These are phyloP conservation scores for Phataginus tetradactyla DNA, from an alignment of 2,797 vertebrate genomes.

Conservation along the genomic window DNA sequence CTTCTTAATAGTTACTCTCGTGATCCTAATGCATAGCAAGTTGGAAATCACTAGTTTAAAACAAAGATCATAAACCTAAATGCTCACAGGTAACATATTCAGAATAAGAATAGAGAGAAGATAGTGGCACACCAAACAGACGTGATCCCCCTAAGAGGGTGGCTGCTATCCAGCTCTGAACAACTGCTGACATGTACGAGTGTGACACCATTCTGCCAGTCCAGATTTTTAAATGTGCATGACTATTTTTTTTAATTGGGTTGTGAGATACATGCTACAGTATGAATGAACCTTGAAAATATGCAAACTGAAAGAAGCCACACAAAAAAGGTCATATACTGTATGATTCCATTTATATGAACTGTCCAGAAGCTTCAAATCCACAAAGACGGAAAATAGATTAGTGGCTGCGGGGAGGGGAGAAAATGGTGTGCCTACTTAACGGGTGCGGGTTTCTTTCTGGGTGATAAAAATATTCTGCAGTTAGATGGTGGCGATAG, in stretches of 20 bases:
- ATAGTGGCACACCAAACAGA: background rate
- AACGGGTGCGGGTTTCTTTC: background rate
- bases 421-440: background rate
- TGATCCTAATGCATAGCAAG: background rate
- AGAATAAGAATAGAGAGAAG: background rate
- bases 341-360: background rate
- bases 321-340: background rate
- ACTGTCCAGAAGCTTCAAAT: background rate
- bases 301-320: background rate
- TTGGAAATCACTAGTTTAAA: conserved; percentile 7
- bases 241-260: background rate
- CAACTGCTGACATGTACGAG: background rate
- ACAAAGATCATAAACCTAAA: background rate
- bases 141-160: background rate
- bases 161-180: background rate
- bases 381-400: background rate
- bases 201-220: background rate
- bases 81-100: background rate
- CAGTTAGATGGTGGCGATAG: background rate
- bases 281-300: background rate
- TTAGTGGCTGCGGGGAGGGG: background rate
- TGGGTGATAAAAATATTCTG: background rate
- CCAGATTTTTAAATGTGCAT: background rate
- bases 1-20: background rate
- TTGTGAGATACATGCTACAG: background rate